A percentile compares a stretch with the other conserved stretches of the same genome.
phyloP scores from a whole-genome alignment of 2,888 invertebrate genomes.

The Plagodis pulveraria region DNA sequence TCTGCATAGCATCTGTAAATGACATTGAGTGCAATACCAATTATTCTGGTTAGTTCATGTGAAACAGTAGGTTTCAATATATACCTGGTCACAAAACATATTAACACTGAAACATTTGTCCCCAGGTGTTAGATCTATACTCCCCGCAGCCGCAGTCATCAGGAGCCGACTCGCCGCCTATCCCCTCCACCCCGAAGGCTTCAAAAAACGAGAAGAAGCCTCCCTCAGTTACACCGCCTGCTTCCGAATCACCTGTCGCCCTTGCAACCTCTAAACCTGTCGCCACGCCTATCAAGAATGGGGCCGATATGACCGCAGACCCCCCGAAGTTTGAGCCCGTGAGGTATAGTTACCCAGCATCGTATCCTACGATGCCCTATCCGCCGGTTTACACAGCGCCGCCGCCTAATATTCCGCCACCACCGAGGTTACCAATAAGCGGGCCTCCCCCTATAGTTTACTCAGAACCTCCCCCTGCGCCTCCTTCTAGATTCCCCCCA shows the following conservation, averaged over 20 bases:
- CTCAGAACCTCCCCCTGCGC: conserved; percentile 72
- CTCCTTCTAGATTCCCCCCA: conserved; percentile 56
- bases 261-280: conserved; percentile 50
- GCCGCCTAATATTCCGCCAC: conserved; percentile 57
- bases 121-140: conserved; percentile 93
- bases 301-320: conserved; percentile 64
- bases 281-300: conserved; percentile 73
- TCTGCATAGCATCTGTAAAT: no score
- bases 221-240: conserved; percentile 78
- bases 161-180: conserved; percentile 89
- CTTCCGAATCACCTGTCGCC: conserved; percentile 78
- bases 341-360: conserved; percentile 58
- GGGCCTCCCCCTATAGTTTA: conserved; percentile 66
- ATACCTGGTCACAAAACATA: no score
- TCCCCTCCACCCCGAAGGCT: conserved; percentile 72
- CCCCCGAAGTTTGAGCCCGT: conserved; percentile 66
- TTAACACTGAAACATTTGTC: neutral
- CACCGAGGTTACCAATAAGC: conserved; percentile 70
- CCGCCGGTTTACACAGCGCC: conserved; percentile 75
- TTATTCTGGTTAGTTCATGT: no score
- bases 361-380: conserved; percentile 69
- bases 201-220: conserved; percentile 85
- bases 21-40: no score
- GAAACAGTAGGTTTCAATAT: no score
- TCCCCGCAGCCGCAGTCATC: conserved; percentile 88